These are phyloP conservation scores for Aleiodes sp. DNA, from an alignment of 1,140 invertebrate species.

Conservation along the genomic window DNA sequence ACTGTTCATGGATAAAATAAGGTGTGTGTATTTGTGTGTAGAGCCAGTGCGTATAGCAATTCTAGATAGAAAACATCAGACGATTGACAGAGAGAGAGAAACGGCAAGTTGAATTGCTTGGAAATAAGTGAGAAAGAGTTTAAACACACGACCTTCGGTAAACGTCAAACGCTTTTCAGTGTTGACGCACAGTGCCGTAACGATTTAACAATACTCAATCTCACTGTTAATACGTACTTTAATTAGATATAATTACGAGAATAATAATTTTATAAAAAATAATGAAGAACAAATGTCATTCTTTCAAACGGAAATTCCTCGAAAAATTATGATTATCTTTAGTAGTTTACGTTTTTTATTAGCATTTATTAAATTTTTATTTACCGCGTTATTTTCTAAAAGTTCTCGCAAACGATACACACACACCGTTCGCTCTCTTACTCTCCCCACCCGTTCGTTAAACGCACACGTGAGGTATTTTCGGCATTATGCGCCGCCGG, in stretches of 20 bases:
- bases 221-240: background rate
- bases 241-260: background rate
- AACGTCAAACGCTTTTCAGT: constrained; percentile 47
- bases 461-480: constrained; percentile 37
- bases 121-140: constrained; percentile 19
- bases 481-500: constrained; percentile 32
- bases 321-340: no score
- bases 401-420: no score
- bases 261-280: background rate
- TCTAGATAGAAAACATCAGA: background rate
- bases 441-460: constrained; percentile 19
- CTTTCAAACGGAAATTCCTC: no score
- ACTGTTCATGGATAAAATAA: background rate
- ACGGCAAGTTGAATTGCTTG: no score
- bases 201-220: constrained; percentile 19
- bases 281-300: no score
- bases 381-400: no score
- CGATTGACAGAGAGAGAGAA: background rate
- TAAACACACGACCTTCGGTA: constrained; percentile 46
- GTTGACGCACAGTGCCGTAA: constrained; percentile 35
- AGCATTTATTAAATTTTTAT: no score
- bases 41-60: background rate
- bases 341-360: no score
- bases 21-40: background rate
- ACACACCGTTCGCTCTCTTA: constrained; percentile 21